Percentiles rank a stretch among this genome's conserved stretches.
phyloP scores from a whole-genome alignment of 1,140 invertebrate genomes.

The Pseudobourletiella spinata region DNA sequence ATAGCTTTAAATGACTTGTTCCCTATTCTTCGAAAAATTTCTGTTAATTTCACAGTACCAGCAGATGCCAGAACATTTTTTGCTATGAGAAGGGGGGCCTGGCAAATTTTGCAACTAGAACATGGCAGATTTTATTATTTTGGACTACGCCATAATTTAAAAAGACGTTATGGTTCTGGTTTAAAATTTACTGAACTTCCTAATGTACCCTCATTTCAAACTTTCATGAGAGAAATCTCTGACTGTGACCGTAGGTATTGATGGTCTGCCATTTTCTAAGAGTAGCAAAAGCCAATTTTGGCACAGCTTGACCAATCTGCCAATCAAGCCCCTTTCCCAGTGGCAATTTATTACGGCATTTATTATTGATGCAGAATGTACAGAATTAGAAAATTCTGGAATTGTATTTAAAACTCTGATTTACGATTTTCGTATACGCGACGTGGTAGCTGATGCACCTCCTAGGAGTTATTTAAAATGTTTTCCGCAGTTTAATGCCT shows the following conservation, averaged over 20 bases:
- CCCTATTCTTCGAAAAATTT: too few species aligned
- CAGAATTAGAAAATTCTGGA: not conserved
- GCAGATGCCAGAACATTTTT: too few species aligned
- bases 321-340: not conserved
- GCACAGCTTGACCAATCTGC: not conserved
- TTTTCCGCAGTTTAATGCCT: slow-evolving; percentile 31
- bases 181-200: too few species aligned
- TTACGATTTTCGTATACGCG: slow-evolving; percentile 8
- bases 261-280: slow-evolving; percentile 19
- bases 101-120: too few species aligned
- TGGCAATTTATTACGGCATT: slow-evolving; percentile 14
- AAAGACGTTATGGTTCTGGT: not conserved
- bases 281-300: slow-evolving; percentile 18
- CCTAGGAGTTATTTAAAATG: slow-evolving; percentile 22
- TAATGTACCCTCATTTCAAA: not conserved
- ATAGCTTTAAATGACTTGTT: too few species aligned
- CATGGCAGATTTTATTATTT: not conserved
- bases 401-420: not conserved
- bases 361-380: slow-evolving; percentile 25
- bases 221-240: not conserved
- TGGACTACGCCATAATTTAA: not conserved
- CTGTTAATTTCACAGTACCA: too few species aligned
- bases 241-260: slow-evolving; percentile 11
- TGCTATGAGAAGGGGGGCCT: too few species aligned
- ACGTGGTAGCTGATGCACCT: slow-evolving; percentile 24